Evolutionary conservation across 1,140 invertebrate species (phyloP), one percentile per base, ranked within the genome.

Genomic region (Druon quercuslanigerum): DNA sequence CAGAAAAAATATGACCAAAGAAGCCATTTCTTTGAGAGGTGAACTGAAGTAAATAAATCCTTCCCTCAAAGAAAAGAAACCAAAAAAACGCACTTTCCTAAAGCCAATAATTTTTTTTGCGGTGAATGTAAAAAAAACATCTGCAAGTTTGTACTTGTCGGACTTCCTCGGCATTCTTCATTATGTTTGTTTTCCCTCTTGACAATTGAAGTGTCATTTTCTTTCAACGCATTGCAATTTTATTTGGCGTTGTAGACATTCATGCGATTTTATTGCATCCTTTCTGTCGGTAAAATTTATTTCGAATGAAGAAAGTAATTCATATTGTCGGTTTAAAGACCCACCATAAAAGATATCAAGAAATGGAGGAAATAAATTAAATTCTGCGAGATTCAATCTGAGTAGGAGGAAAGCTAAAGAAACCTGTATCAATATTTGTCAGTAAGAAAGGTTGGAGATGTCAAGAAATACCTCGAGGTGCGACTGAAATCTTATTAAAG

Each of bases 401-500:
- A 66, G 57, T 66, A 25, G 57, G 25, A 33, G 16, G 57, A 20
- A 66, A 25, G 25, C 25, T n/a, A 33, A 14, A 33, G 60, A 66
- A 66, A 66, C 40, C 40, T 7, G 14, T 40, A 40, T 66, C 60
- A 66, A 33, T 33, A 66, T 66, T 40, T 46, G 60, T 66, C n/a
- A 66, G 60, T 46, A 40, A 66, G 60, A 33, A 33, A 66, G 13
- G 60, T 46, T 8, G 60, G 60, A n/a, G 40, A 46, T 66, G 25
- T 33, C 40, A 66, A 66, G 60, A 66, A 66, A 40, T 66, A 66
- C 60, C 60, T 66, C 33, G 60, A 66, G 60, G 40, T 46, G 40
- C 40, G 11, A 46, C 40, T 46, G 40, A 11, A 46, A 46, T 46
- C 40, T 46, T 66, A 66, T 66, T 66, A 66, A 66, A 66, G 60